These are phyloP conservation scores for Crotalus horridus DNA, from an alignment of 2,113 vertebrate species.

Conservation along the genomic window DNA sequence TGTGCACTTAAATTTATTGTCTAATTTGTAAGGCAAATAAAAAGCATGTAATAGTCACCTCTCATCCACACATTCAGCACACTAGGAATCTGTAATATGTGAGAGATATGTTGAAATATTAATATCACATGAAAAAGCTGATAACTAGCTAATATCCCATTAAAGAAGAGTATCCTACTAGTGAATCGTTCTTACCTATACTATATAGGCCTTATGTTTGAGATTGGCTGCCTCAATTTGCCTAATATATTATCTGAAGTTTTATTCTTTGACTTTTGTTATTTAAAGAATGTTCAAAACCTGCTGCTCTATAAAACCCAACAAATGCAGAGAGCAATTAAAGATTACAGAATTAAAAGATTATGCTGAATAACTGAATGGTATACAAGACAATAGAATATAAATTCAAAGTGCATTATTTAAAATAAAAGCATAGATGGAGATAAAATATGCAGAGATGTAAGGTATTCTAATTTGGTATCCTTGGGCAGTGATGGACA, in stretches of 20 bases:
- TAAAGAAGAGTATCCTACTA: neutral
- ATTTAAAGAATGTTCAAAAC: neutral
- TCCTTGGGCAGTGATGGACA: neutral
- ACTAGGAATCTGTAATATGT: neutral
- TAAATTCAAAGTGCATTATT: neutral
- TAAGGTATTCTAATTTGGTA: neutral
- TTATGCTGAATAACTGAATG: neutral
- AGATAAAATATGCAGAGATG: neutral
- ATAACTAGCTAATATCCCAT: neutral
- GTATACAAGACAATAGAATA: neutral
- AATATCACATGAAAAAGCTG: neutral
- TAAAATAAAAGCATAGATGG: neutral
- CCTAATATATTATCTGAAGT: neutral
- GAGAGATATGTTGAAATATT: neutral
- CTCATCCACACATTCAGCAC: neutral
- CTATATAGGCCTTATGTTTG: neutral
- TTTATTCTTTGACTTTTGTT: neutral
- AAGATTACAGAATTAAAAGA: neutral
- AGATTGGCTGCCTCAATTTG: neutral
- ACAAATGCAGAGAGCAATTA: neutral
- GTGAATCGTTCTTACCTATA: neutral
- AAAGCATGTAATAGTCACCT: neutral
- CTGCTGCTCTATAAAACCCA: neutral
- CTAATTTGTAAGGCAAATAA: neutral
- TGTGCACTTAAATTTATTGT: neutral